Percentiles rank a stretch among this genome's conserved stretches.
These are phyloP conservation scores for Hiodon alosoides DNA, from an alignment of 2,113 vertebrate species.

Conservation along the genomic window DNA sequence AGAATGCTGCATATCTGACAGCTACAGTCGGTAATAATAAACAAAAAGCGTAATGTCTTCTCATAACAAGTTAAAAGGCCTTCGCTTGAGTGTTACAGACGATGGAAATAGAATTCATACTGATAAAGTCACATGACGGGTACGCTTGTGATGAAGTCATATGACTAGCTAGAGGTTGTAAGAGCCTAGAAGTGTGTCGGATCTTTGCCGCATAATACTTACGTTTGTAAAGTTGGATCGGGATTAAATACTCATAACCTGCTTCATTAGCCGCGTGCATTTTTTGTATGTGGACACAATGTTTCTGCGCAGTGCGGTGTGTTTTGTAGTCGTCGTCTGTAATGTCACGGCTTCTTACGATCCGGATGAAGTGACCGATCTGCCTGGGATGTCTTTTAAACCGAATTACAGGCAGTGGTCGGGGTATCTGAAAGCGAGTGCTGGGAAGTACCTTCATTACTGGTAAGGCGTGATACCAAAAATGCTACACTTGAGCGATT, in stretches of 20 bases:
- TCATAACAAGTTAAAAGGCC: no score
- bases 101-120: background rate
- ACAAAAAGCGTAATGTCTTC: no score
- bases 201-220: background rate
- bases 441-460: slow-evolving; percentile 62
- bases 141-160: background rate
- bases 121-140: background rate
- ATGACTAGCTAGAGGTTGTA: background rate
- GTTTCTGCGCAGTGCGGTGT: background rate
- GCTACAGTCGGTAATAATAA: no score
- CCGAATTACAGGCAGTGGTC: slow-evolving; percentile 63
- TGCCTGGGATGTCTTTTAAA: slow-evolving; percentile 61
- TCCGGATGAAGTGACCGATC: slow-evolving; percentile 53
- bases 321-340: slow-evolving; percentile 9
- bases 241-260: background rate
- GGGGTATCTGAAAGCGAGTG: slow-evolving; percentile 57
- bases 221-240: background rate
- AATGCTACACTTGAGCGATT: no score
- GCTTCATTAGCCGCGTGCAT: background rate
- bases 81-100: no score
- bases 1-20: no score
- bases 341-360: slow-evolving; percentile 41
- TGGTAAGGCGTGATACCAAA: slow-evolving; percentile 49
- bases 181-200: background rate
- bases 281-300: background rate